Evolutionary conservation across 2,113 vertebrate species (phyloP).

Genomic region (Sinocyclocheilus grahami): DNA sequence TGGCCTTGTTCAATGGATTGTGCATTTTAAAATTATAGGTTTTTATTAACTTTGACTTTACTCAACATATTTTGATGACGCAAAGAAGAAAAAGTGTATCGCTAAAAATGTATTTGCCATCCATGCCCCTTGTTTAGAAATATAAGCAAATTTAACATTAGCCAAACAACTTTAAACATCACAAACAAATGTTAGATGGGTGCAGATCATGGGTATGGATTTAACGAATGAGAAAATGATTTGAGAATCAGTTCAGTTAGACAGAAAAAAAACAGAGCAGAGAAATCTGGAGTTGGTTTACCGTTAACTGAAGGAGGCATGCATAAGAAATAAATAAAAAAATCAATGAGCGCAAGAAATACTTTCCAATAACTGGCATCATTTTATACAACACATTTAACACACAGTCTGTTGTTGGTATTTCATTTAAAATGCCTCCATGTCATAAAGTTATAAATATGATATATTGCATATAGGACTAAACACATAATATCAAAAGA

Average conservation of each 20-base stretch:
- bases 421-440: slow-evolving; percentile 6
- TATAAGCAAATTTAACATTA: slow-evolving; percentile 23
- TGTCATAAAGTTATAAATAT: background rate
- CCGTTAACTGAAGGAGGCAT: slow-evolving; percentile 81
- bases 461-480: background rate
- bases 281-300: slow-evolving; percentile 72
- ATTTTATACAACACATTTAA: slow-evolving; percentile 18
- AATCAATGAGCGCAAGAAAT: slow-evolving; percentile 61
- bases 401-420: background rate
- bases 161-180: slow-evolving; percentile 51
- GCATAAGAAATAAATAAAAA: slow-evolving; percentile 67
- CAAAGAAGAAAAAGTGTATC: slow-evolving; percentile 15
- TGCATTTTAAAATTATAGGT: background rate
- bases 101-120: slow-evolving; percentile 65
- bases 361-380: slow-evolving; percentile 56
- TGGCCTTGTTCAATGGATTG: too few species aligned
- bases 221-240: slow-evolving; percentile 45
- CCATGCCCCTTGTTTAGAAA: slow-evolving; percentile 61
- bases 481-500: background rate
- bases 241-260: slow-evolving; percentile 44
- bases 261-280: slow-evolving; percentile 57
- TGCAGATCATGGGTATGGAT: slow-evolving; percentile 55
- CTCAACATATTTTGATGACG: background rate
- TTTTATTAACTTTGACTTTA: background rate
- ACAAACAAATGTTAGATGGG: slow-evolving; percentile 52